Base-by-base conservation (phyloP, 2,113 vertebrate species). In the Brachypteracias leptosomus region DNA sequence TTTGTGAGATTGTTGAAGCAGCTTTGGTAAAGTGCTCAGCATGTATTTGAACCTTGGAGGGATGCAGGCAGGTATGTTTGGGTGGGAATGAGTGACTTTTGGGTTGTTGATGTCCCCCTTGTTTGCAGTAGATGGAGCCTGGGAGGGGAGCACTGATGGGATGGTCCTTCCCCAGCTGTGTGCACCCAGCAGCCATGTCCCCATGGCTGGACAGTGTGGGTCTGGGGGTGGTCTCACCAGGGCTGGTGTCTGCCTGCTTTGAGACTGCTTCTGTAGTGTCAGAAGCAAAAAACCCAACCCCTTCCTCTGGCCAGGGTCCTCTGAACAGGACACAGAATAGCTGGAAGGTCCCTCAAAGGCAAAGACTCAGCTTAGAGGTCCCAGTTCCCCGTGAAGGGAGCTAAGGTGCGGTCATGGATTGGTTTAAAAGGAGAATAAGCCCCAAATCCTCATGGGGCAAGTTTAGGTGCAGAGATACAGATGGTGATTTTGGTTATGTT, bases 191-290 rank as follows among this genome's bases (percentile, higher is more conserved):
- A 66, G 31, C 28, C 35, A 11, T 0, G 0, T 68, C 61, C 54
- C 58, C 0, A 0, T 12, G 33, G 46, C 66, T 46, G 73, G 24
- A 11, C 3, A 4, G n/a, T 1, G 1, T 68, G 73, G 38, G 5
- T 13, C 46, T 80, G 20, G 15, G 68, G 21, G 26, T 46, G 44
- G 57, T 9, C 35, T 61, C 0, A 0, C 4, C 10, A 7, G 40
- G 42, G 35, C 68, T 49, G 62, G 11, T 7, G 4, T 35, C 54
- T 81, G 65, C 49, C 38, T 72, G 54, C 35, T 77, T 28, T 73
- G 25, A 40, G 54, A 26, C 21, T 11, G 20, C 2, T 35, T n/a
- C 74, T 88, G 68, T 18, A 6, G 40, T 18, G 8, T 14, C 6
- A 0, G 14, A 68, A 74, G 65, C 19, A 22, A 68, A 75, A 42